Evolutionary conservation across 2,797 vertebrate species (phyloP), one percentile per base, ranked within the genome.

Genomic region (Leontocebus nigricollis): DNA sequence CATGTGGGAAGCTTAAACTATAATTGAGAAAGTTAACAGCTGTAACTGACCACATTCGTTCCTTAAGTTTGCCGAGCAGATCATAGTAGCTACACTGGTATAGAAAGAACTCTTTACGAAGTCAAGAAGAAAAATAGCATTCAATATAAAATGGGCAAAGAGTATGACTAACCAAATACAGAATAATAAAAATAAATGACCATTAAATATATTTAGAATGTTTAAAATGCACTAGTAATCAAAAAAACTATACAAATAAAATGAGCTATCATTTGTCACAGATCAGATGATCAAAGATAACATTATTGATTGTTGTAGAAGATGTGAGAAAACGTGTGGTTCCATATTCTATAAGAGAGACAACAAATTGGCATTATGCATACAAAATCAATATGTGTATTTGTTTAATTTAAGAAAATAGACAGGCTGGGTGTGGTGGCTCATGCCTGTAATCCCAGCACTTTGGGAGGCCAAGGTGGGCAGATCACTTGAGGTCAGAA

Each of bases 121-220:
- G 55, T 64, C 14, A 75, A 48, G 70, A 46, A 12, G 20, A 81
- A 82, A 90, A 75, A 61, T 82, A 30, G 4, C 33, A 61, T 86
- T 87, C 72, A 39, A 8, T 76, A 50, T 52, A 64, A 94, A 93
- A 84, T 14, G 81, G 44, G 75, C 52, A 83, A 90, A 93, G 44
- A 55, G 2, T 27, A 50, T 17, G 39, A 77, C 30, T 64, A 67
- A 92, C 8, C 30, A 55, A 93, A 86, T 81, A 87, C 24, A 87
- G 13, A 48, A 87, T 19, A 82, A 82, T 75, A 93, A 96, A 95
- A 86, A 77, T 64, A 93, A 92, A 57, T 77, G 48, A 30, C 36
- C 26, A n/a, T 52, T 85, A 95, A 57, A 50, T 84, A 59, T 15
- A 86, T 61, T 79, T 79, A 96, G 82, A 91, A 70, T 67, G 14